Evolutionary conservation across 2,888 invertebrate species (phyloP).

Genomic region (Aradus depressus): DNA sequence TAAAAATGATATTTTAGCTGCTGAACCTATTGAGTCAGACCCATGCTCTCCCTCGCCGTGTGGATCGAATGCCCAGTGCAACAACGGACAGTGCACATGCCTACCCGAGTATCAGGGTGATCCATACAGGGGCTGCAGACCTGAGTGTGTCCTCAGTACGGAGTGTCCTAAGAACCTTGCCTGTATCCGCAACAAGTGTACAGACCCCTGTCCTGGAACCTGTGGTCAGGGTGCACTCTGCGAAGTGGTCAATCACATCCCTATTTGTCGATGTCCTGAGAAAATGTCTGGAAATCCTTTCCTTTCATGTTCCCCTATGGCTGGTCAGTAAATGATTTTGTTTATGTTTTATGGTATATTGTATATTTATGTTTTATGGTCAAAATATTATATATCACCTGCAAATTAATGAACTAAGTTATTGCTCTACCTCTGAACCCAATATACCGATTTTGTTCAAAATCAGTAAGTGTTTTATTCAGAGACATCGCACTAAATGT

Average conservation of each 20-base stretch:
- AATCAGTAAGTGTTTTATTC: no score
- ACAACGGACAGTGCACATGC: slow-evolving; percentile 66
- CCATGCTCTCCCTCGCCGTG: slow-evolving; percentile 71
- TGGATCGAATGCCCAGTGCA: slow-evolving; percentile 67
- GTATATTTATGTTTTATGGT: not conserved
- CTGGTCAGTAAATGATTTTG: slow-evolving; percentile 20
- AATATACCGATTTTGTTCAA: no score
- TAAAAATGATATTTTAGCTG: slow-evolving; percentile 14
- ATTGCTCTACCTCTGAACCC: no score
- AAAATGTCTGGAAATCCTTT: slow-evolving; percentile 67
- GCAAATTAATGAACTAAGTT: no score
- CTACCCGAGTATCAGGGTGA: slow-evolving; percentile 62
- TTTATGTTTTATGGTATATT: not conserved
- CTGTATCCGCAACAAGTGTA: slow-evolving; percentile 58
- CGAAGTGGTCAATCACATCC: slow-evolving; percentile 68
- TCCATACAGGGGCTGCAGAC: slow-evolving; percentile 64
- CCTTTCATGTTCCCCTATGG: slow-evolving; percentile 20
- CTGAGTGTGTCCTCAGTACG: slow-evolving; percentile 66
- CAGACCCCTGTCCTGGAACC: slow-evolving; percentile 61
- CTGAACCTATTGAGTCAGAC: slow-evolving; percentile 35
- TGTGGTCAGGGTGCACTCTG: slow-evolving; percentile 73
- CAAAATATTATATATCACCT: not conserved
- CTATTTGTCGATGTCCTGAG: slow-evolving; percentile 59
- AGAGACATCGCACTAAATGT: no score
- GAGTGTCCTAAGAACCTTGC: slow-evolving; percentile 51